Evolutionary conservation across 2,888 invertebrate species (phyloP), one percentile per base, ranked within the genome.

Genomic region (Ennomos quercinarius): DNA sequence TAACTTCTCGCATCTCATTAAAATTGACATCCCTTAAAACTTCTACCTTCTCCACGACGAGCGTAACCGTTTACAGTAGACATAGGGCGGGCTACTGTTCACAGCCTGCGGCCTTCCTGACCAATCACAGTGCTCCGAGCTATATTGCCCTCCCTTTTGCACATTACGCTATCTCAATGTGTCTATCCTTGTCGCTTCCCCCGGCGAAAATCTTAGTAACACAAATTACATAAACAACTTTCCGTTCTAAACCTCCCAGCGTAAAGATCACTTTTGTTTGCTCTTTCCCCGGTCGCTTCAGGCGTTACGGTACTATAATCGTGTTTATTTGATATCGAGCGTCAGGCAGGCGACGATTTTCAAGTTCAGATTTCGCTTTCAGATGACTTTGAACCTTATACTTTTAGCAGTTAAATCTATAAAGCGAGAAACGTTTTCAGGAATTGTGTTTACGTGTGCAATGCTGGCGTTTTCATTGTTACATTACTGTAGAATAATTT

Each of bases 41-140:
- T 87, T 72, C 86, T 72, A 61, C 77, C 70, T 81, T 89, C 73
- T 89, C 66, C 82, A 67, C 64, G 70, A 73, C 72, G 78, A 75
- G 68, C 86, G 85, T 84, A 77, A 80, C 82, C 85, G 84, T 84
- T 91, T 90, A 91, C 91, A 90, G 90, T 90, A 91, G 91, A 91
- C 91, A 91, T 91, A 92, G 92, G 93, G 93, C 91, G 92, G 93
- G 93, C 93, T 93, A 93, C 93, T 85, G 93, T 91, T 90, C 91
- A 91, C 90, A 84, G 92, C 93, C 92, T 89, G 91, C 90, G 92
- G 93, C 92, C 90, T 91, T 92, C 90, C 91, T 92, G 91, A 93
- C 93, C 93, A 93, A 93, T 93, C 93, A 92, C 91, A 91, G 91
- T 91, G 92, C 93, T 93, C 83, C 83, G 86, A 93, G 92, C 92